Percentiles rank a stretch among this genome's conserved stretches.
These are phyloP conservation scores for Branchinecta lynchi DNA, from an alignment of 1,140 invertebrate genomes.

Conservation along the genomic window DNA sequence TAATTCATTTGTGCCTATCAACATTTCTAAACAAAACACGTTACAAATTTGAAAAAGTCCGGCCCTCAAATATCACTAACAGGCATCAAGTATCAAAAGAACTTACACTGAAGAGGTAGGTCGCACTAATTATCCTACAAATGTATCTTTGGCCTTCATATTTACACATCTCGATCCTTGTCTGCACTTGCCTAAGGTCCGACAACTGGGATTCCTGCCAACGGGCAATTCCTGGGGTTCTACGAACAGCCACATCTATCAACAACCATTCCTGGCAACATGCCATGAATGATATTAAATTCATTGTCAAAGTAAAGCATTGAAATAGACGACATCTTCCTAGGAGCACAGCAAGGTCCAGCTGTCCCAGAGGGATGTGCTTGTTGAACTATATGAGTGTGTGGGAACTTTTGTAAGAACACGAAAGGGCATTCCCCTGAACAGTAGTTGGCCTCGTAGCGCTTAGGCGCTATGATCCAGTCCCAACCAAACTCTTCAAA, in stretches of 20 bases:
- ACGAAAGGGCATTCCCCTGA: constrained; percentile 79
- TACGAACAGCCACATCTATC: constrained; percentile 82
- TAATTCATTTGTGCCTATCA: too few species aligned
- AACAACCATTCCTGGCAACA: constrained; percentile 80
- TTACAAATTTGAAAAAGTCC: too few species aligned
- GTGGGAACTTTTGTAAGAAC: constrained; percentile 75
- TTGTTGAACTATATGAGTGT: constrained; percentile 79
- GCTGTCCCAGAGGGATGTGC: constrained; percentile 48
- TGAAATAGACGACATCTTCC: constrained; percentile 71
- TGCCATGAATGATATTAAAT: constrained; percentile 69
- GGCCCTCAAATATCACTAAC: too few species aligned
- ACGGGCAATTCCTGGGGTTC: not conserved
- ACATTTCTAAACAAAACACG: too few species aligned
- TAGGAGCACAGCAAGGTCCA: constrained; percentile 74
- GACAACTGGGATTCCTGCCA: too few species aligned
- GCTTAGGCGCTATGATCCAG: constrained; percentile 91
- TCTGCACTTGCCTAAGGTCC: too few species aligned
- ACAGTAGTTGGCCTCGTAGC: constrained; percentile 93
- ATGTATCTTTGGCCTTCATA: too few species aligned
- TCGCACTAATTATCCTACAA: too few species aligned
- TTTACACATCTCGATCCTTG: too few species aligned
- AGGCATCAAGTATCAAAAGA: too few species aligned
- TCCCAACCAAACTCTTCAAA: constrained; percentile 96
- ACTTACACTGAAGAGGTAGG: too few species aligned
- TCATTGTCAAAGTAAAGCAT: constrained; percentile 86